Evolutionary conservation across 2,888 invertebrate genomes (phyloP), one percentile per base, ranked within the genome.

Genomic region (Dichetophora obliterata): DNA sequence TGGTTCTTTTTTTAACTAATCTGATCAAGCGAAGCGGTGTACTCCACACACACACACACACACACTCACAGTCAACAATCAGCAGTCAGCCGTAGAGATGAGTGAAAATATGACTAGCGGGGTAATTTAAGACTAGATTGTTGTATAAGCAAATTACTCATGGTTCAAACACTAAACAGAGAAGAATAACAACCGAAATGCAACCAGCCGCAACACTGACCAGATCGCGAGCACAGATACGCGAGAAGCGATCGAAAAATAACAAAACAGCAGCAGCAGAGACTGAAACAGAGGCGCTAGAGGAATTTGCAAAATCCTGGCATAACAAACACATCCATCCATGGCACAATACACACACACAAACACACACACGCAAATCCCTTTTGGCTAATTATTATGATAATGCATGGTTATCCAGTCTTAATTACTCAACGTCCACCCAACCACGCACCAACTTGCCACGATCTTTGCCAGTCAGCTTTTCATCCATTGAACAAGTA

Each of bases 371-470:
- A 59, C 27, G 24, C 78, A 79, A 81, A 81, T 66, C 81, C 80
- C 81, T 81, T 79, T 80, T 79, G 80, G 81, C 81, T 81, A 81
- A 81, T 81, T 81, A 81, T 81, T 81, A 81, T 81, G 81, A 78
- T 81, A 81, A 81, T 81, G 79, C 79, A 79, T 80, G 81, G 81
- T 80, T 81, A 80, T 80, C 81, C 80, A 81, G 79, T 81, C 81
- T 81, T 81, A 81, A 81, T 81, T 81, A 81, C 81, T 81, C 81
- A 81, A 81, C 81, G 81, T 81, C 81, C 81, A 79, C 81, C 81
- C 81, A 79, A 78, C 79, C 80, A 78, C 54, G 63, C 73, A 73
- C 63, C 65, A 52, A 34, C 16, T 22, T 50, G 54, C 70, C n/a
- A 34, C 54, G 69, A n/a, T 54, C 66, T n/a, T 43, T 8, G 22